Base-by-base conservation (phyloP, 2,888 invertebrate species). In the Megamerina dolium region DNA sequence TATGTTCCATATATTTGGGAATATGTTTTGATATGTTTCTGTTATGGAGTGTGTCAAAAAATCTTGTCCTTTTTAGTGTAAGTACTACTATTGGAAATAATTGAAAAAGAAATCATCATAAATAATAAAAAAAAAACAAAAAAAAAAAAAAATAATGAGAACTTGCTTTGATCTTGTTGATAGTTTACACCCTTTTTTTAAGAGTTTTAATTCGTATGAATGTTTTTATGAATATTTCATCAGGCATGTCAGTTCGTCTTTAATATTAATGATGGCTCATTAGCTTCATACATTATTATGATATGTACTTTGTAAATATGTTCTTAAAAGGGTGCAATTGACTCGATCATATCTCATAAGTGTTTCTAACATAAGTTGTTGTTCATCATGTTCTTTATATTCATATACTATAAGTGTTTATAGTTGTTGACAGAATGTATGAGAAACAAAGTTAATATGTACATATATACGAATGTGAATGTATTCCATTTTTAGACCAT, bases 251-350 rank as follows among this genome's bases (percentile, higher is more conserved):
- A 61, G 53, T 45, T 45, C 50, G 49, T 53, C 53, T 55, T 56
- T 59, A 58, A 62, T 65, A 64, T 65, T 60, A 63, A 64, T 66
- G 60, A 62, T 56, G 60, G 51, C 66, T 62, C 66, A 65, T 65
- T 65, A 65, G 51, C 18, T 34, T 12, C 38, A 8, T 23, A 10
- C 23, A 10, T 10, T 10, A 23, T 23, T 23, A 6, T 10, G 8
- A 23, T 23, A 23, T 23, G 23, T 10, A 23, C 23, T 23, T 8
- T 8, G 23, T 23, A 10, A 23, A 10, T 23, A 23, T 23, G 6
- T 23, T 23, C 10, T 10, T 6, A 23, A 23, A 43, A 43, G 37
- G 42, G 41, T 35, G 42, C 37, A 43, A 43, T 43, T 37, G 42
- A 37, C 37, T 26, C 37, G 34, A 35, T 23, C 31, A 31, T 35